Percentiles rank a stretch among this genome's conserved stretches.
Conservation (phyloP, 2,888 invertebrate genomes). For the Amphimallon solstitiale region DNA sequence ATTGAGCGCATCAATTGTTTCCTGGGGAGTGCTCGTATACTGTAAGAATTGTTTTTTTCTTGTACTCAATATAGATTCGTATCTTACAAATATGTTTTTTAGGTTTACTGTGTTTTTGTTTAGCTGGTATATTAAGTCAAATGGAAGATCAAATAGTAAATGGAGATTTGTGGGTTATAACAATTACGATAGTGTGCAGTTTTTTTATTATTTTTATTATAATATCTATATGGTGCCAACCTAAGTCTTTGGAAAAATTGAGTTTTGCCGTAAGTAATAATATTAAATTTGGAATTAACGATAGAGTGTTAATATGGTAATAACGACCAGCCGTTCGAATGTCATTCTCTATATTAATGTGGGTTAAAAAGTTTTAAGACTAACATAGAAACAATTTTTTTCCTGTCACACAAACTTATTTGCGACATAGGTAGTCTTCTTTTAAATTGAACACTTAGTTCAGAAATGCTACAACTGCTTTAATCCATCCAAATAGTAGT, state of each 20-base stretch:
- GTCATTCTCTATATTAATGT: no score
- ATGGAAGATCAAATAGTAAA: slow-evolving; percentile 57
- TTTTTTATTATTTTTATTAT: slow-evolving; percentile 63
- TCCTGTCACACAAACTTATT: no score
- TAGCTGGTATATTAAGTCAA: slow-evolving; percentile 57
- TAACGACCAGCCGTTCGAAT: no score
- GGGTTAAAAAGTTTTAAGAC: no score
- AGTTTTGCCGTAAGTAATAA: slow-evolving; percentile 69
- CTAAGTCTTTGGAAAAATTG: slow-evolving; percentile 70
- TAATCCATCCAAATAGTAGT: no score
- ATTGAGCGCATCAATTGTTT: slow-evolving; percentile 64
- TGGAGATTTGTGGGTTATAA: slow-evolving; percentile 57
- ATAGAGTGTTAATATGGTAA: no score
- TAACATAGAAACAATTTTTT: no score
- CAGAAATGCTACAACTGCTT: no score
- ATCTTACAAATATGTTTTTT: no score
- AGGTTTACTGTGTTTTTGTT: slow-evolving; percentile 57
- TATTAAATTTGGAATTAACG: neutral
- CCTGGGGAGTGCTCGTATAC: slow-evolving; percentile 64
- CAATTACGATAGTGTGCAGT: slow-evolving; percentile 56
- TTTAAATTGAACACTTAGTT: no score
- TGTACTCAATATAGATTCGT: no score
- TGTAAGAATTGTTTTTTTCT: slow-evolving; percentile 58
- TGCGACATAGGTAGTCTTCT: no score
- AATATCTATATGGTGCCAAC: slow-evolving; percentile 69